Evolutionary conservation across 2,888 invertebrate species (phyloP).

Genomic region (Amitus sp.): DNA sequence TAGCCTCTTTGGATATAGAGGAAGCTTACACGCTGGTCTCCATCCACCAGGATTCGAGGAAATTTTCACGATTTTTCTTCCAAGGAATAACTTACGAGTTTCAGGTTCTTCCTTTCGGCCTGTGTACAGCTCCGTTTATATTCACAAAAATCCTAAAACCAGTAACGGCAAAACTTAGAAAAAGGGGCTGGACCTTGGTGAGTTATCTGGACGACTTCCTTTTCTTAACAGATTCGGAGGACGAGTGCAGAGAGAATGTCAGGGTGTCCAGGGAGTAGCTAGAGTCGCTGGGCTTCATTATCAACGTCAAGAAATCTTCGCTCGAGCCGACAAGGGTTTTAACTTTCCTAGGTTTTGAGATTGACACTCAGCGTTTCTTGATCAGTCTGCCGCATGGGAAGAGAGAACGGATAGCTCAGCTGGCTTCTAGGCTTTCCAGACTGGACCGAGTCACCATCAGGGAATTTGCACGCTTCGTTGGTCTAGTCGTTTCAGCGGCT

Average conservation of each 20-base stretch:
- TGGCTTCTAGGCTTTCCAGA: background rate
- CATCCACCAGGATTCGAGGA: slow-evolving; percentile 1
- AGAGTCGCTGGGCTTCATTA: background rate
- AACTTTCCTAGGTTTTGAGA: slow-evolving; percentile 11
- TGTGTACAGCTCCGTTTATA: slow-evolving; percentile 12
- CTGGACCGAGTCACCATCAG: slow-evolving; percentile 15
- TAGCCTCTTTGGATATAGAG: slow-evolving; percentile 8
- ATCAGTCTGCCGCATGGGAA: slow-evolving; percentile 6
- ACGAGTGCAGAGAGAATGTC: slow-evolving; percentile 4
- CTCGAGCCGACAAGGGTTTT: background rate
- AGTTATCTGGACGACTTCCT: slow-evolving; percentile 19
- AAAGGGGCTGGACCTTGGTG: background rate
- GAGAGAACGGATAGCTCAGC: background rate
- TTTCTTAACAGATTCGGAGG: background rate
- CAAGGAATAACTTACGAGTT: slow-evolving; percentile 15
- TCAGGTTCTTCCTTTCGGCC: slow-evolving; percentile 12
- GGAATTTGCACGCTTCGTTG: slow-evolving; percentile 23
- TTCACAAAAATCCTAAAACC: slow-evolving; percentile 21
- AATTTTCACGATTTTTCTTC: slow-evolving; percentile 17
- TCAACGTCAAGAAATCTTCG: slow-evolving; percentile 8
- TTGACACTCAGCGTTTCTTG: background rate
- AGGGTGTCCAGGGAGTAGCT: background rate
- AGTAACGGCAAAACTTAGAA: background rate
- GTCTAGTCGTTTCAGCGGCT: slow-evolving; percentile 13
- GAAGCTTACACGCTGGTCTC: slow-evolving; percentile 18